Percentiles rank a stretch among this genome's conserved stretches.
These are phyloP conservation scores for Leucopsar rothschildi DNA, from an alignment of 2,113 vertebrate species.

Conservation along the genomic window DNA sequence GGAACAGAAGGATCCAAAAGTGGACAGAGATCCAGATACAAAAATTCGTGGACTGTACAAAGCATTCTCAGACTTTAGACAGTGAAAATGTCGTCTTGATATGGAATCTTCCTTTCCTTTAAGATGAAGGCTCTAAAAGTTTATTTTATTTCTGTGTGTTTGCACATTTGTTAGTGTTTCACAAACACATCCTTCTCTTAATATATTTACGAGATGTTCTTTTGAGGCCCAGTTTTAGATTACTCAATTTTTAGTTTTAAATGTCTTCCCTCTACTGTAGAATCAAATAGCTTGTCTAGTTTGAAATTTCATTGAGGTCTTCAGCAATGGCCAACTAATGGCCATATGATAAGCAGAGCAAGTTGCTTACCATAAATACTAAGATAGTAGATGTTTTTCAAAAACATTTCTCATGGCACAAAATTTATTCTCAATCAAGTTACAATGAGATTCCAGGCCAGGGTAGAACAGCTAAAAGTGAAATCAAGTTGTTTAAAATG, in stretches of 20 bases:
- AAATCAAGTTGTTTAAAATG: not conserved
- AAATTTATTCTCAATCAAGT: not conserved
- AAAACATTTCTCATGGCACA: not conserved
- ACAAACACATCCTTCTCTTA: not conserved
- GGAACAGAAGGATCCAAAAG: not conserved
- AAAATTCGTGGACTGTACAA: not conserved
- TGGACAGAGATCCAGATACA: not conserved
- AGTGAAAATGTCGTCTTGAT: not conserved
- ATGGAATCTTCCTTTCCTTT: not conserved
- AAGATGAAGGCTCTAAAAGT: not conserved
- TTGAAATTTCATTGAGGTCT: not conserved
- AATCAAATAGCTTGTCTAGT: not conserved
- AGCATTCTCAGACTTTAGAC: not conserved
- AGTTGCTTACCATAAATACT: not conserved
- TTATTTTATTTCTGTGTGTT: not conserved
- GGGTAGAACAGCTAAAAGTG: not conserved
- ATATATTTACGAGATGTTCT: fast-evolving
- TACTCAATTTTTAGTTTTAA: not conserved
- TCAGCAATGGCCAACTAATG: not conserved
- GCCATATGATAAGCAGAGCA: not conserved
- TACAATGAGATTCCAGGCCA: not conserved
- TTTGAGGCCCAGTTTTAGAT: not conserved
- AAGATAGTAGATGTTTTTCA: not conserved
- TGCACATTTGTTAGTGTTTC: not conserved
- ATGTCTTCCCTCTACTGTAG: not conserved